Conservation (phyloP, 2,113 vertebrate species). For the Brachirus orientalis region DNA sequence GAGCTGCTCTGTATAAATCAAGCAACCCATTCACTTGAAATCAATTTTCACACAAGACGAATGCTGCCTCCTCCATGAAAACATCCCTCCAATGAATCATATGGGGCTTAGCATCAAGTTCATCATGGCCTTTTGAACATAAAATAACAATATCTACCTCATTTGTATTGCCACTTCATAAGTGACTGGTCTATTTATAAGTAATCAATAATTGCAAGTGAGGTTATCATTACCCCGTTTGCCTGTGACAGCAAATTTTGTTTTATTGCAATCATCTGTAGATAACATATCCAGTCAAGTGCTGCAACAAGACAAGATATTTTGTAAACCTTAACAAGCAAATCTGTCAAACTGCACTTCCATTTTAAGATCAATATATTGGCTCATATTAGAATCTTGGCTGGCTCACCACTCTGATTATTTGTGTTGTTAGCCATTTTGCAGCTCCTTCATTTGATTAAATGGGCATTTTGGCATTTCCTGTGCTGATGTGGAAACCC, state of each 20-base stretch:
- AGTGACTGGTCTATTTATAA: slow-evolving; percentile 21
- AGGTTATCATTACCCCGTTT: slow-evolving; percentile 29
- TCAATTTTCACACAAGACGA: slow-evolving; percentile 56
- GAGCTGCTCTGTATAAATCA: slow-evolving; percentile 47
- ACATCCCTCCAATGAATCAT: slow-evolving; percentile 34
- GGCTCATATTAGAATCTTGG: neutral
- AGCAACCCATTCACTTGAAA: slow-evolving; percentile 41
- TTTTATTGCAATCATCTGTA: slow-evolving; percentile 26
- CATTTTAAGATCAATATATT: slow-evolving; percentile 8
- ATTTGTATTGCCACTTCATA: slow-evolving; percentile 20
- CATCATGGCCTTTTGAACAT: neutral
- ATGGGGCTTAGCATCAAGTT: slow-evolving; percentile 12
- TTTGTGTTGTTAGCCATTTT: neutral
- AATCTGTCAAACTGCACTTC: too few relatives aligned
- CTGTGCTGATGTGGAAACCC: neutral
- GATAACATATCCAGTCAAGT: slow-evolving; percentile 5
- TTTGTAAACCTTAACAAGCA: too few relatives aligned
- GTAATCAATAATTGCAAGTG: slow-evolving; percentile 43
- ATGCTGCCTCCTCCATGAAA: slow-evolving; percentile 32
- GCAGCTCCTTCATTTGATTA: neutral
- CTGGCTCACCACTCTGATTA: neutral
- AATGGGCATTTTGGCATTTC: neutral
- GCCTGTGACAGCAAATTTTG: slow-evolving; percentile 15
- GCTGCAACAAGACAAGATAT: neutral
- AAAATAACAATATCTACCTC: slow-evolving; percentile 19